These are phyloP conservation scores for Cardiocondyla obscurior DNA, from an alignment of 1,140 invertebrate species.

Conservation along the genomic window DNA sequence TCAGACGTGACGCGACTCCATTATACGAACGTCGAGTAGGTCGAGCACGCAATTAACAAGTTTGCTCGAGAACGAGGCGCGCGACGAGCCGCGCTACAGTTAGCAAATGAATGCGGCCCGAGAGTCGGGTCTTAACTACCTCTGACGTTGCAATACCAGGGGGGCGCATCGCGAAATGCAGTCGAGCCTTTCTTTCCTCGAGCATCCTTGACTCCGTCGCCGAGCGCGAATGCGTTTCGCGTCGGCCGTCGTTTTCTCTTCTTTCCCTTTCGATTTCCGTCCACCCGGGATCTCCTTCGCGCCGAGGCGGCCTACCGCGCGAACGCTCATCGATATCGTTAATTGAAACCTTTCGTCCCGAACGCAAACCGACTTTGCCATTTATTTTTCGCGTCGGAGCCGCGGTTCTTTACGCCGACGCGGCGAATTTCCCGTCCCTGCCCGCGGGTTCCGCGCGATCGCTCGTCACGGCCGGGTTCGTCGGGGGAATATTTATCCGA, in stretches of 20 bases:
- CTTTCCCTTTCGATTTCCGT: not conserved
- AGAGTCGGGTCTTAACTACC: slow-evolving; percentile 40
- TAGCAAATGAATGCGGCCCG: slow-evolving; percentile 52
- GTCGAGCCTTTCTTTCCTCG: slow-evolving; percentile 18
- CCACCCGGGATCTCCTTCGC: not conserved
- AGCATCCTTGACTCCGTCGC: slow-evolving; percentile 29
- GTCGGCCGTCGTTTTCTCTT: not conserved
- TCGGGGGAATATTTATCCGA: slow-evolving; percentile 14
- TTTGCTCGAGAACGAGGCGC: slow-evolving; percentile 47
- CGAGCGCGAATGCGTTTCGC: too few relatives aligned
- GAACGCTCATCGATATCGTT: slow-evolving; percentile 35
- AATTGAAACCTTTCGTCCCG: slow-evolving; percentile 5
- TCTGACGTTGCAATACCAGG: slow-evolving; percentile 13
- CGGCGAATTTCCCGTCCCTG: not conserved
- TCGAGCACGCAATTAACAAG: slow-evolving; percentile 65
- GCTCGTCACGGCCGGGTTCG: not conserved
- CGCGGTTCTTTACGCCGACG: not conserved
- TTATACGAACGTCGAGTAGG: slow-evolving; percentile 60
- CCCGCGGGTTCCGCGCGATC: not conserved
- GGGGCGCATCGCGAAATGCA: slow-evolving; percentile 16
- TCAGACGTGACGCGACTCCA: slow-evolving; percentile 59
- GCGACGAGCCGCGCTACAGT: slow-evolving; percentile 49
- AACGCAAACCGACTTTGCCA: not conserved
- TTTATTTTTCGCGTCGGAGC: too few relatives aligned
- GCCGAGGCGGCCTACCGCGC: too few relatives aligned